Base-by-base conservation (phyloP, 2,888 invertebrate genomes). In the Himalopsyche tibetana region DNA sequence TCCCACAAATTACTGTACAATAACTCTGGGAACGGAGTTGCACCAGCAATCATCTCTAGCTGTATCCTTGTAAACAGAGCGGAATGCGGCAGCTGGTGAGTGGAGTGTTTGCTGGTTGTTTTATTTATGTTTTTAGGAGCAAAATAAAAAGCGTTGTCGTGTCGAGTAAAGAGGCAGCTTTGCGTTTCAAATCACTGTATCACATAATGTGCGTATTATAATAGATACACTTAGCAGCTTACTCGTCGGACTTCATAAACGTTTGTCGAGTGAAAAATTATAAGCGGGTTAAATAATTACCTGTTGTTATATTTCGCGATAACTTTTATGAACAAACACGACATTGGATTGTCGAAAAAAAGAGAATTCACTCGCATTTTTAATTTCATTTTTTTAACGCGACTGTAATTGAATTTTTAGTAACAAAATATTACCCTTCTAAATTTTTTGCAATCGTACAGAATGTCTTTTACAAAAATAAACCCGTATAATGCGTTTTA, bases 111-210 rank as follows among this genome's bases (percentile, higher is more conserved):
- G 86, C 81, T 82, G 86, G 74, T 86, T 86, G 88, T 86, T 85
- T 88, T 88, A 85, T 88, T 86, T 88, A 83, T 84, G 82, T 84
- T 86, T 86, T 83, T 85, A 82, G 82, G 83, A 86, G 84, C 82
- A 86, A 86, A 88, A 86, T 85, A 87, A 88, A 74, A 86, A 88
- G 86, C 86, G 51, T 85, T 85, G 82, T 63, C 83, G 82, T 85
- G 85, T 85, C 63, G 69, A 81, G 82, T 84, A 81, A 81, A 81
- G 63, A 82, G 69, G 36, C 55, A 45, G 82, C 82, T 63, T 85
- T 69, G 74, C 82, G 82, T 82, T 85, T 69, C 82, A 74, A 82
- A 82, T 82, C 81, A 45, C 74, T 82, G 63, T 82, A 82, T 55
- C 69, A 38, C 69, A 45, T 55, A 63, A 38, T 80, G 85, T 55